Evolutionary conservation across 2,797 vertebrate genomes (phyloP), one percentile per base, ranked within the genome.

Genomic region (Pachyuromys duprasi): DNA sequence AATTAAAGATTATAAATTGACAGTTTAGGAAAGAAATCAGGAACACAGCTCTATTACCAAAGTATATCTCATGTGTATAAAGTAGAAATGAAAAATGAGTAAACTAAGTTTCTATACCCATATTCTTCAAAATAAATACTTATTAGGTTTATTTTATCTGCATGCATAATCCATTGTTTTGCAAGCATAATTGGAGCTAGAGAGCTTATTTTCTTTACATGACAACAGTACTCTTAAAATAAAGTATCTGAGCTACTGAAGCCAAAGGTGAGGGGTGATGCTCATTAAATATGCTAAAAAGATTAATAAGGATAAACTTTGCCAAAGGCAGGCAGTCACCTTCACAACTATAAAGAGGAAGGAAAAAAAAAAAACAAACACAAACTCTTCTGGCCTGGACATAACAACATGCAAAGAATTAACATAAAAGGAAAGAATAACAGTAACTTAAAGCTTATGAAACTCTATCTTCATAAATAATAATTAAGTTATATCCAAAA

Each of bases 241-340:
- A 11, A 65, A 60, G n/a, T 82, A 82, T 88, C 89, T 93, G 33
- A 80, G 78, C 36, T 95, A 93, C 13, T 96, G 75, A 94, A 97
- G 76, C 87, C 95, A 0, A 0, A 82, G 53, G 89, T 95, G 63
- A 90, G 22, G 94, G 81, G 76, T 45, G 89, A 57, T 24, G 0
- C 80, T 94, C 79, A 74, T 83, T n/a, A 86, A 88, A 15, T 8
- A 76, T 87, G 4, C 63, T 95, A 49, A 89, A 70, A 90, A 90
- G 75, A 95, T n/a, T 93, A 94, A 70, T 14, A 94, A 62, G 75
- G 36, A 83, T 74, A 92, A 94, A 75, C 33, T 72, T 96, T 8
- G 72, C 78, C 91, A 91, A 86, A 97, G 94, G 88, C 88, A 60
- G 28, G 18, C 0, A 24, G 84, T 57, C 86, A 83, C 89, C 36